A percentile compares a stretch with the other conserved stretches of the same genome.
Evolutionary conservation across 2,113 vertebrate species (phyloP).

Genomic region (Limnothrissa miodon): DNA sequence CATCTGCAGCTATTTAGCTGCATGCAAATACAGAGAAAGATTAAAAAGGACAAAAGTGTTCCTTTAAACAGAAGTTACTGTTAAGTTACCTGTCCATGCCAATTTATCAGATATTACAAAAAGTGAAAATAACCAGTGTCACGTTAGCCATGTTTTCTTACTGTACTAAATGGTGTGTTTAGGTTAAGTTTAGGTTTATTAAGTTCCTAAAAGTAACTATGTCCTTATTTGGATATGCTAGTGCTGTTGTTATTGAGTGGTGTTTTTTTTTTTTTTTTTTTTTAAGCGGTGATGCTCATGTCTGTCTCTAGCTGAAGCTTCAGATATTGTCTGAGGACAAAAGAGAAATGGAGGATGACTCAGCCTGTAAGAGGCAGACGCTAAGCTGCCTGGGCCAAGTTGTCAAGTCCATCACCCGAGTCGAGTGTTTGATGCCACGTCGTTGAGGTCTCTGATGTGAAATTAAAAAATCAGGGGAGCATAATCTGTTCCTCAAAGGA

Average conservation of each 20-base stretch:
- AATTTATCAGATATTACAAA: not conserved
- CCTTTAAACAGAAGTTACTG: not conserved
- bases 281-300: not conserved
- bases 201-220: not conserved
- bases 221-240: not conserved
- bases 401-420: not conserved
- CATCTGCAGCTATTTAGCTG: not conserved
- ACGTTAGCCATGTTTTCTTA: not conserved
- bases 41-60: not conserved
- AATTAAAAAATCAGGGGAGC: not conserved
- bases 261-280: no score
- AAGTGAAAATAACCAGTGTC: not conserved
- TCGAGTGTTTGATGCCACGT: not conserved
- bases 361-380: not conserved
- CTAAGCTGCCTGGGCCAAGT: not conserved
- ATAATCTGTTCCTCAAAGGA: conserved; percentile 11
- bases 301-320: not conserved
- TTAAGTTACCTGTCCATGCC: not conserved
- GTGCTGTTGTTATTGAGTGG: not conserved
- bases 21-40: not conserved
- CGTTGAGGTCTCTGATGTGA: not conserved
- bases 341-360: not conserved
- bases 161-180: not conserved
- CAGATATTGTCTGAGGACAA: not conserved
- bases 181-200: not conserved